phyloP scores from a whole-genome alignment of 2,888 invertebrate species.

The Micropterix aruncella region DNA sequence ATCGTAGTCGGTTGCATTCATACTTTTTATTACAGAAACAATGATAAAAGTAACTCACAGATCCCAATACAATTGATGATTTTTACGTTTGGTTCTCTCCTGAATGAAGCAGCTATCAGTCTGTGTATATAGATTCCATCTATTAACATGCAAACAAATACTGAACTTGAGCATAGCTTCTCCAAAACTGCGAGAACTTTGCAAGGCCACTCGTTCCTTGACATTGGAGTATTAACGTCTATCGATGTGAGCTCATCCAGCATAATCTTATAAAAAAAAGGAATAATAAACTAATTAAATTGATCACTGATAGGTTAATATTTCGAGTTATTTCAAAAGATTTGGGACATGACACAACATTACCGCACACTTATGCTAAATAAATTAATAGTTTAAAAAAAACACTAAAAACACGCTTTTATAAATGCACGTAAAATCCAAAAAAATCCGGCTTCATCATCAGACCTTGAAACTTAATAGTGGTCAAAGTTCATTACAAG shows the following conservation, averaged over 20 bases:
- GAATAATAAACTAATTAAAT: background rate
- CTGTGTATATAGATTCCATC: conserved; percentile 53
- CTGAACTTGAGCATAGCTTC: conserved; percentile 37
- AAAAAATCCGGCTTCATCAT: too few species aligned
- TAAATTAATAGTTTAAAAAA: too few species aligned
- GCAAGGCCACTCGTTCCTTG: conserved; percentile 34
- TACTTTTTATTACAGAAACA: too few species aligned
- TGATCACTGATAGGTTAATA: background rate
- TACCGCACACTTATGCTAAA: too few species aligned
- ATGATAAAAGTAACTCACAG: too few species aligned
- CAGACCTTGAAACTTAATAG: too few species aligned
- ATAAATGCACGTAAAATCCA: too few species aligned
- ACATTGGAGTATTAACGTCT: conserved; percentile 30
- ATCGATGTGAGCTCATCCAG: conserved; percentile 37
- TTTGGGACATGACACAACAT: too few species aligned
- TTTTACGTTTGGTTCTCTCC: conserved; percentile 33
- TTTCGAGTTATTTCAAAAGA: background rate
- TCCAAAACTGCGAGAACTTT: conserved; percentile 39
- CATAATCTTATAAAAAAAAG: conserved; percentile 25
- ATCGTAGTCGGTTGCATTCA: too few species aligned
- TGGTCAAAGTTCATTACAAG: too few species aligned
- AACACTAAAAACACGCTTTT: too few species aligned
- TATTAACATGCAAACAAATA: conserved; percentile 55
- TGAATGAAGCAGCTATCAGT: conserved; percentile 49
- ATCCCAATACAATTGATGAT: conserved; percentile 29